These are phyloP conservation scores for Dinoponera quadriceps DNA, from an alignment of 1,140 invertebrate genomes.

Conservation along the genomic window DNA sequence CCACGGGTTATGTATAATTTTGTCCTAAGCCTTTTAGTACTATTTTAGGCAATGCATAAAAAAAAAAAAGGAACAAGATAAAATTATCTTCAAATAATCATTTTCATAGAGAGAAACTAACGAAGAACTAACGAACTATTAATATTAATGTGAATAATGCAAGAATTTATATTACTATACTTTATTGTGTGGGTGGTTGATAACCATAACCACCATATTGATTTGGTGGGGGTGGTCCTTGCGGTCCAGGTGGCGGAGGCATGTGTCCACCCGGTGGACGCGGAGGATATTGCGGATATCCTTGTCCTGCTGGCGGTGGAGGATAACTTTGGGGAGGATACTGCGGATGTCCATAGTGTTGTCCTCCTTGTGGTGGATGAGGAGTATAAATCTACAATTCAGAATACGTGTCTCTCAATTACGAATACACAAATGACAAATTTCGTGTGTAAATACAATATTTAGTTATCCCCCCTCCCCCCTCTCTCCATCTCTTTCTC, in stretches of 20 bases:
- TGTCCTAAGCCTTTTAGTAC: constrained; percentile 6
- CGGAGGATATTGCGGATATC: constrained; percentile 83
- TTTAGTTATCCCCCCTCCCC: no score
- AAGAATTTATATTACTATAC: constrained; percentile 53
- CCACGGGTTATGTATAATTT: constrained; percentile 43
- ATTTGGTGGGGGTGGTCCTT: constrained; percentile 84
- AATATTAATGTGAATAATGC: constrained; percentile 33
- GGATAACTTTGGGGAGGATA: constrained; percentile 85
- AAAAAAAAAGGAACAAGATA: constrained; percentile 5
- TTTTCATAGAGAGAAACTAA: constrained; percentile 6
- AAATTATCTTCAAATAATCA: background rate
- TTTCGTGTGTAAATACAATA: background rate
- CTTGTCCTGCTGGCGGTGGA: constrained; percentile 83
- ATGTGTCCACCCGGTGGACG: constrained; percentile 83
- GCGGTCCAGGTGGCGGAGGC: constrained; percentile 84
- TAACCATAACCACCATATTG: constrained; percentile 86
- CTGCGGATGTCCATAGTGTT: constrained; percentile 84
- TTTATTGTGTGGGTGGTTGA: constrained; percentile 85
- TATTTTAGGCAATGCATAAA: background rate
- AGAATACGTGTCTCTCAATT: background rate
- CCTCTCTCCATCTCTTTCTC: background rate
- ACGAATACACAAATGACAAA: background rate
- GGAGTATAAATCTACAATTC: constrained; percentile 79
- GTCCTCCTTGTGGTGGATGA: constrained; percentile 82
- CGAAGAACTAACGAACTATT: constrained; percentile 32